Base-by-base conservation (phyloP, 2,113 vertebrate genomes). In the Electrona antarctica region DNA sequence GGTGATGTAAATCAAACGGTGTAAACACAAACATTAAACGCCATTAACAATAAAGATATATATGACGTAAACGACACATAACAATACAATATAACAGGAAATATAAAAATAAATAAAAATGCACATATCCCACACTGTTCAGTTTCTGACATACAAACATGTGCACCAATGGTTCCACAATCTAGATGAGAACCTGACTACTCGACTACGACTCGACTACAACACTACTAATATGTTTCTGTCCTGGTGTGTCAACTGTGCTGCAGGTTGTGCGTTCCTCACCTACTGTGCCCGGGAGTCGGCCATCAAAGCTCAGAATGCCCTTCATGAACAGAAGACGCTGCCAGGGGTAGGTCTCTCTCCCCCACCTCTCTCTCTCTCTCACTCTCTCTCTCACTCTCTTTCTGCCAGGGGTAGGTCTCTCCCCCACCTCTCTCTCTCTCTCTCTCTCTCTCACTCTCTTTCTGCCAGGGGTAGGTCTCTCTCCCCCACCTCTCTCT, bases 241-340 rank as follows among this genome's bases (percentile, higher is more conserved):
- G 62, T 54, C 73, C 21, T 76, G 28, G 0, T 64, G 8, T 60
- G 1, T 3, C 56, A 21, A 0, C 62, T 90, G 66, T 92, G 47
- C 91, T 85, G 9, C 91, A 98, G 97, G 97, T 85, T 99, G 97
- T 80, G 97, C 97, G 0, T 99, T 99, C 90, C 96, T 99, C 85
- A 99, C 97, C 2, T 99, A 99, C 93, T 99, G 97, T 71, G 97
- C 97, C 92, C 91, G 97, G 73, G 97, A 98, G 84, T 98, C 97
- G 4, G 97, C 97, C 91, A 97, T 99, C 94, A 99, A 99, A 93
- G 97, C 97, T 85, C 97, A 99, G 95, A 98, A 96, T 3, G 97
- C 97, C 0, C 95, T 98, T 85, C 97, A 98, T 15, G 97, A 98
- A 60, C 97, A 98, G 95, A 98, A 98, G 93, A 98, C 97, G 77